Evolutionary conservation across 2,797 vertebrate species (phyloP).

Genomic region (Petrocephalus schoutedeni): DNA sequence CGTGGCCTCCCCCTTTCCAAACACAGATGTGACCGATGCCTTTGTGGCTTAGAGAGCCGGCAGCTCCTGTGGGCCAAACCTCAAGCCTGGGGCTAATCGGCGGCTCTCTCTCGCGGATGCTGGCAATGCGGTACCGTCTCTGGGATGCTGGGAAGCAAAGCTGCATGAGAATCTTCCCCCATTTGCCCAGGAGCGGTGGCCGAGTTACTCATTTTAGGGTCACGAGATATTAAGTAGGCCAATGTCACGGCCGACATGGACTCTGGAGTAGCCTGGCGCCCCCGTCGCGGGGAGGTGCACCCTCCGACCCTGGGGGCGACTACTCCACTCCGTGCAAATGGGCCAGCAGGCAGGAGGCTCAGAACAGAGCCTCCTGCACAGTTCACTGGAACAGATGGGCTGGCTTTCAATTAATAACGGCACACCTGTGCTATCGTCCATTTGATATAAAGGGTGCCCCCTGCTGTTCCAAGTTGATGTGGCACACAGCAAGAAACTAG

Average conservation of each 20-base stretch:
- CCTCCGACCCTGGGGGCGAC: neutral
- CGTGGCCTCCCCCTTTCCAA: neutral
- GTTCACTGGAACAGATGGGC: slow-evolving; percentile 9
- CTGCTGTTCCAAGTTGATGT: neutral
- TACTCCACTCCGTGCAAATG: neutral
- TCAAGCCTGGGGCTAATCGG: neutral
- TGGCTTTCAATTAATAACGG: neutral
- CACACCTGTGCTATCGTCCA: neutral
- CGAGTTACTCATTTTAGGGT: neutral
- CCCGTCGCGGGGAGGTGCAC: neutral
- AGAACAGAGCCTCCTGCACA: neutral
- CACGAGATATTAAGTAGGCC: neutral
- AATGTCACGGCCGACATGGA: neutral
- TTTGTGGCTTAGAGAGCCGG: neutral
- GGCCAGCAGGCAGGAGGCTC: neutral
- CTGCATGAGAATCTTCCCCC: neutral
- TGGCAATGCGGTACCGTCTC: neutral
- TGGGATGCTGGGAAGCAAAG: neutral
- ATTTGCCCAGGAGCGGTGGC: neutral
- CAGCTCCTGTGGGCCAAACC: neutral
- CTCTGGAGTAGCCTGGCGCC: neutral
- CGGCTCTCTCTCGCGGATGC: neutral
- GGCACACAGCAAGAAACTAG: neutral
- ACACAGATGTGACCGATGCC: neutral
- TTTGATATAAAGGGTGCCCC: neutral